Evolutionary conservation across 2,888 invertebrate genomes (phyloP), one percentile per base, ranked within the genome.

Genomic region (Ichneumoninae sp.): DNA sequence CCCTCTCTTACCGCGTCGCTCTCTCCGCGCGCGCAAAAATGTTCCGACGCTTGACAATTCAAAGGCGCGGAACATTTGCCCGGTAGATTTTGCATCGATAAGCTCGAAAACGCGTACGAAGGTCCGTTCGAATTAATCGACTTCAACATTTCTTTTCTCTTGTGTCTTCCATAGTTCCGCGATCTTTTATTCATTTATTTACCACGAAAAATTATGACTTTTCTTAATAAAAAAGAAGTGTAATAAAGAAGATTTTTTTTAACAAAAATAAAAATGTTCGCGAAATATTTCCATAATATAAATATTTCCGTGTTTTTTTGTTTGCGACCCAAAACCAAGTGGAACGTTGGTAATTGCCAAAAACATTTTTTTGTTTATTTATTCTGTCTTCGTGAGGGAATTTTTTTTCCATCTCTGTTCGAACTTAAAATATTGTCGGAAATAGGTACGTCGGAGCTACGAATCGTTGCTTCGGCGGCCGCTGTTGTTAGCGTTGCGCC

Each of bases 1-100:
- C n/a, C 52, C 52, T 52, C n/a, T 52, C 52, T n/a, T n/a, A 3
- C 52, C 52, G n/a, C 16, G 16, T 47, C 44, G 44, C 44, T 30
- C 62, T 33, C 33, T 16, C 33, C 33, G 33, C 26, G 16, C 78
- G 52, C 65, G 76, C 62, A 44, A 71, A 76, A 75, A 76, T 81
- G 76, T 80, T 60, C 54, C 52, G 30, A 54, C 60, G 40, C 74
- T 80, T 82, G 86, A 84, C 82, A 82, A 84, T 82, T 74, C 60
- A 84, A 82, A 80, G 79, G 71, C 60, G 68, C n/a, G 71, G 22
- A 36, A 22, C 7, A 47, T 36, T 22, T 19, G 16, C 5, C 16
- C 22, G 13, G 52, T 5, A 52, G 40, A n/a, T 60, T 44, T 62
- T 30, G 13, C 54, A 4, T 22, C 62, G 62, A 62, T 62, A 62